Evolutionary conservation across 1,140 invertebrate species (phyloP).

Genomic region (Drosophila nasuta): DNA sequence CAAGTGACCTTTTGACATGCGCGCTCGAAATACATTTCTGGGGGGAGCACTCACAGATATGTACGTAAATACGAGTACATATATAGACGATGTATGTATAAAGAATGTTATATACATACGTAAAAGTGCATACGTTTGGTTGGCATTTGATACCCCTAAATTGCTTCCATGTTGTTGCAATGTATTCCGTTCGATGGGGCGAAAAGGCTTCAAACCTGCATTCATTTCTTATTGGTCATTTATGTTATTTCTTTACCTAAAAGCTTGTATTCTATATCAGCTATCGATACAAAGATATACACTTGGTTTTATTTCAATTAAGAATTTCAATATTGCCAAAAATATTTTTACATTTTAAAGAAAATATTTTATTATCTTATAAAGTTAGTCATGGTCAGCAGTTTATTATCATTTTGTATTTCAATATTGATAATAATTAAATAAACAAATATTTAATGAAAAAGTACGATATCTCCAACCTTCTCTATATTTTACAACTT

Average conservation of each 20-base stretch:
- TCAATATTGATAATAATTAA: too few relatives aligned
- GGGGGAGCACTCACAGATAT: conserved; percentile 61
- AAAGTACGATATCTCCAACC: too few relatives aligned
- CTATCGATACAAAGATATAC: too few relatives aligned
- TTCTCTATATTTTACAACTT: too few relatives aligned
- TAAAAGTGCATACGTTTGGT: conserved; percentile 14
- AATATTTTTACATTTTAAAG: too few relatives aligned
- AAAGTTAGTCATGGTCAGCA: too few relatives aligned
- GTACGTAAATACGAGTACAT: conserved; percentile 10
- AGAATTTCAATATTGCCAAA: too few relatives aligned
- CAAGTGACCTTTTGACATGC: conserved; percentile 78
- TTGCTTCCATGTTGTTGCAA: conserved; percentile 44
- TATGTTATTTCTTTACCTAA: too few relatives aligned
- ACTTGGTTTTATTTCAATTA: too few relatives aligned
- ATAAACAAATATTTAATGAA: too few relatives aligned
- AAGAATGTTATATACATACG: not conserved
- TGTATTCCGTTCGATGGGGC: conserved; percentile 39
- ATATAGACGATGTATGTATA: conserved; percentile 16
- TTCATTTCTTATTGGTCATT: conserved; percentile 39
- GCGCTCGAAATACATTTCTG: conserved; percentile 81
- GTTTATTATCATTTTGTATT: too few relatives aligned
- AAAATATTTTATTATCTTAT: too few relatives aligned
- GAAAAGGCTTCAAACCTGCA: conserved; percentile 43
- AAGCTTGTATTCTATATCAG: not conserved
- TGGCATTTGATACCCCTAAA: conserved; percentile 56